Evolutionary conservation across 1,140 invertebrate species (phyloP).

Genomic region (Tetraneura akinire): DNA sequence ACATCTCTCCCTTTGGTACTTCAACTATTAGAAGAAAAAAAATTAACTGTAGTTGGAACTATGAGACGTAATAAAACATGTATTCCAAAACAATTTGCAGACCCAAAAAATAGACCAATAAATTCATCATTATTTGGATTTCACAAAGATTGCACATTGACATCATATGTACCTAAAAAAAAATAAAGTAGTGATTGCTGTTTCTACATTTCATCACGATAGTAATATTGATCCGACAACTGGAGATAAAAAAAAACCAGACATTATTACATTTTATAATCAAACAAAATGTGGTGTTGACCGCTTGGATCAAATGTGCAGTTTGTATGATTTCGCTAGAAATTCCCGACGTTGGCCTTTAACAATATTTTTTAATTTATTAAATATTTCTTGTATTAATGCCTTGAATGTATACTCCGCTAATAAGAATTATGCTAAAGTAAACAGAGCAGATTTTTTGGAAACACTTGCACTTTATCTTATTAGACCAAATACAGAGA

Average conservation of each 20-base stretch:
- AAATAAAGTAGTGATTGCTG: conserved; percentile 56
- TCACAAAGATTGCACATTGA: conserved; percentile 40
- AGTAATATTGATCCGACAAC: conserved; percentile 53
- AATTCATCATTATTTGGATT: conserved; percentile 46
- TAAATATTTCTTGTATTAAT: conserved; percentile 19
- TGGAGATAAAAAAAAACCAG: conserved; percentile 56
- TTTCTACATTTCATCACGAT: conserved; percentile 56
- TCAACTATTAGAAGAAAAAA: conserved; percentile 53
- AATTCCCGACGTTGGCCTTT: conserved; percentile 57
- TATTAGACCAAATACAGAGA: background rate
- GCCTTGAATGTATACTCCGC: background rate
- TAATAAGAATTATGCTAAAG: background rate
- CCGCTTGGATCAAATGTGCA: conserved; percentile 57
- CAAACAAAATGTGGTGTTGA: conserved; percentile 59
- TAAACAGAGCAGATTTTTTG: background rate
- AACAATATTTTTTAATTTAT: conserved; percentile 53
- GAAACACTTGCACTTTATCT: background rate
- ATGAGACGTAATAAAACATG: conserved; percentile 53
- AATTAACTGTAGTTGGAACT: conserved; percentile 56
- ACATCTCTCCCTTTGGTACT: conserved; percentile 56
- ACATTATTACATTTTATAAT: too few species aligned
- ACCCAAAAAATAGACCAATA: conserved; percentile 39
- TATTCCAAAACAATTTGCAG: conserved; percentile 50
- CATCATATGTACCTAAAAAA: conserved; percentile 52
- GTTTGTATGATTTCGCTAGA: conserved; percentile 54